Evolutionary conservation across 2,888 invertebrate species (phyloP), one percentile per base, ranked within the genome.

Genomic region (Osmoderma eremita): DNA sequence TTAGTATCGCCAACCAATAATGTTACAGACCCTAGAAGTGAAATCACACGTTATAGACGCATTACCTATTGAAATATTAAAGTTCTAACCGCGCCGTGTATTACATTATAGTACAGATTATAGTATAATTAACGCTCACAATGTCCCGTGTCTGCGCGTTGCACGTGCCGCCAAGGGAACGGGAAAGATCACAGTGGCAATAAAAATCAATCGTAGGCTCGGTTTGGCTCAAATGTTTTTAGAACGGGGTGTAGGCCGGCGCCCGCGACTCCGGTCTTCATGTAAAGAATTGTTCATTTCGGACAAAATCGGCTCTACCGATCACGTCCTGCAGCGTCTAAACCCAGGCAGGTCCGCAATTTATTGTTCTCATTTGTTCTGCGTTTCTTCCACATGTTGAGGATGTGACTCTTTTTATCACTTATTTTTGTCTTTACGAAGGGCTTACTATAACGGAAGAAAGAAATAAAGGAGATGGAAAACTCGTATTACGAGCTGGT

Each of bases 181-280:
- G 56, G 39, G 49, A 56, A 56, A 63, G 53, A 64, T 68, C 61
- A 42, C 68, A 65, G 51, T 75, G 74, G 78, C 77, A 79, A 80
- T 80, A 81, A 81, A 81, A 81, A 80, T 80, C 80, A 80, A 80
- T 81, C 79, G 80, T 74, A 72, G 69, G 73, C 76, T 70, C 71
- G 73, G 72, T 73, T 74, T 68, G 70, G 48, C 74, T 72, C 74
- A 72, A 72, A 80, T 76, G 79, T 80, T 80, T 78, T 79, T 73
- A 77, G 77, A 73, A 77, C 73, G 73, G 77, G 73, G 75, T 74
- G 77, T 78, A 80, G 74, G 70, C 67, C 69, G 70, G 73, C 73
- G 73, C 71, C 74, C 72, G 72, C 67, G 68, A 72, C 69, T 68
- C 71, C 68, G 66, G 67, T 72, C 72, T 71, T 69, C 73, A 68